Conservation (phyloP, 1,140 invertebrate species). For the Chelonus insularis region DNA sequence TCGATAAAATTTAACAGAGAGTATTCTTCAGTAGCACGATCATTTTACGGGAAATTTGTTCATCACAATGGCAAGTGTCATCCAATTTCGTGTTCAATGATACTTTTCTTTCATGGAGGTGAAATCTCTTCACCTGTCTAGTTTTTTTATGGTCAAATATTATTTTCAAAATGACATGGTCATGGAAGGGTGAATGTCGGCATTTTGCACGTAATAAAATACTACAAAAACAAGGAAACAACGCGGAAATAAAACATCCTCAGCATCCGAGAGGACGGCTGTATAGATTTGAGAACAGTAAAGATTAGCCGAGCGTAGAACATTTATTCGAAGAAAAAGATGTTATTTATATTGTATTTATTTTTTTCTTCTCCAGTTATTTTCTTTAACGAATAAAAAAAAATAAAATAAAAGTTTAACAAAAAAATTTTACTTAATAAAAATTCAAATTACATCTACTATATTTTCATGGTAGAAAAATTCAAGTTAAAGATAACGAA, state of each 20-base stretch:
- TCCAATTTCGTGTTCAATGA: slow-evolving; percentile 14
- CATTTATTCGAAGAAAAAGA: not conserved
- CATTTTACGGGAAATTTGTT: not conserved
- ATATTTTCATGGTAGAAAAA: too few relatives aligned
- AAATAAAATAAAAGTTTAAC: not conserved
- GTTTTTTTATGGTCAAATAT: not conserved
- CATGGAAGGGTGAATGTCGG: not conserved
- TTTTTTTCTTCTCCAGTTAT: not conserved
- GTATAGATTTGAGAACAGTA: not conserved
- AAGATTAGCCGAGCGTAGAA: slow-evolving; percentile 11
- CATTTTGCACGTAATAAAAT: not conserved
- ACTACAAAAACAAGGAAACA: not conserved
- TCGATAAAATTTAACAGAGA: slow-evolving; percentile 4
- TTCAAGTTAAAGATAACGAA: too few relatives aligned
- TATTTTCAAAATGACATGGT: slow-evolving; percentile 4
- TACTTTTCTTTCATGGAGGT: not conserved
- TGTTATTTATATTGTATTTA: not conserved
- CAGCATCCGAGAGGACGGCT: not conserved
- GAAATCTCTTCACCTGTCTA: not conserved
- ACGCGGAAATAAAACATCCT: slow-evolving; percentile 9
- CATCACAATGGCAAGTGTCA: not conserved
- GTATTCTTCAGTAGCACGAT: slow-evolving; percentile 3
- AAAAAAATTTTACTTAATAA: too few relatives aligned
- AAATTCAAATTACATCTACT: too few relatives aligned
- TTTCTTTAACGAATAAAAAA: too few relatives aligned